phyloP scores from a whole-genome alignment of 2,113 vertebrate genomes.

The Megaceryle maxima region DNA sequence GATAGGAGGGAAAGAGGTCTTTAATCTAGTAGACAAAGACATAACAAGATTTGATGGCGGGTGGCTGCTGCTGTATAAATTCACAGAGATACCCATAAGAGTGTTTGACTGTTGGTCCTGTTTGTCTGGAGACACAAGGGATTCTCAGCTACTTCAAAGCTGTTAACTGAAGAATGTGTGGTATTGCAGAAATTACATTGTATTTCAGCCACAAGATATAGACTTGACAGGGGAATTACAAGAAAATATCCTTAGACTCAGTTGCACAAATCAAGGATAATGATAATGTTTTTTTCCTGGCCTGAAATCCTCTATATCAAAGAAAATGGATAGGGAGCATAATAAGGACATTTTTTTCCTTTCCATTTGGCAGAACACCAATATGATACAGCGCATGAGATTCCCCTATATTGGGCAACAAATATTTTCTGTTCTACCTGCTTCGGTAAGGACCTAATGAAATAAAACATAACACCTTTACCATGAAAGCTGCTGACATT shows the following conservation, averaged over 20 bases:
- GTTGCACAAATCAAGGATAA: neutral
- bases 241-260: neutral
- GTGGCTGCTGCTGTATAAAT: neutral
- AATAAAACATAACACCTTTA: constrained; percentile 1
- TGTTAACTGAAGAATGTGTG: neutral
- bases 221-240: neutral
- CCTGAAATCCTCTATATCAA: neutral
- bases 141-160: neutral
- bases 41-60: neutral
- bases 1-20: neutral
- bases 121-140: neutral
- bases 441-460: neutral
- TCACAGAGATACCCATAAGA: neutral
- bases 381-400: neutral
- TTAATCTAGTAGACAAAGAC: neutral
- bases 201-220: neutral
- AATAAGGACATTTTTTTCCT: neutral
- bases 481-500: neutral
- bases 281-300: neutral
- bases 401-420: neutral
- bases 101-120: neutral
- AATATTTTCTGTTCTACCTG: neutral
- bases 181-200: neutral
- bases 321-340: neutral
- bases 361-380: neutral